phyloP scores from a whole-genome alignment of 1,140 invertebrate species.

The Ganaspis sp. region DNA sequence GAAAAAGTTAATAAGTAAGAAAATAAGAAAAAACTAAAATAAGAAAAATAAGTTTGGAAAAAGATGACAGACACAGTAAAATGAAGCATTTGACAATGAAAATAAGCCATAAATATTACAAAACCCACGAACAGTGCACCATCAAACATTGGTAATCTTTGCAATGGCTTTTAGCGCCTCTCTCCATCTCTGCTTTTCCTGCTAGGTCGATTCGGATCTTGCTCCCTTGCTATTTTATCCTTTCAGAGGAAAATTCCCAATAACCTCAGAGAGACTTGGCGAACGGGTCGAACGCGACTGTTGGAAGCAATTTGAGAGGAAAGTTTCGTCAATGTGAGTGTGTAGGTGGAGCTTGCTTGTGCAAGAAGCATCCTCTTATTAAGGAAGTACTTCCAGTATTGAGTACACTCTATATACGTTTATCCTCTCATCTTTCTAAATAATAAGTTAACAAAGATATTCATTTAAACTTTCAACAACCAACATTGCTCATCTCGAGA shows the following conservation, averaged over 20 bases:
- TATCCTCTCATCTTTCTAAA: background rate
- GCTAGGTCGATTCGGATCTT: slow-evolving; percentile 26
- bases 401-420: slow-evolving; percentile 6
- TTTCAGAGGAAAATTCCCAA: slow-evolving; percentile 63
- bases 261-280: slow-evolving; percentile 55
- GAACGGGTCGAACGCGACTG: slow-evolving; percentile 46
- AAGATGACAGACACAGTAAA: too few species aligned
- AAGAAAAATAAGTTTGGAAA: too few species aligned
- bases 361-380: slow-evolving; percentile 32
- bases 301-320: slow-evolving; percentile 46
- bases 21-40: too few species aligned
- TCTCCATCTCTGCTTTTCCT: slow-evolving; percentile 18
- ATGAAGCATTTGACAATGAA: too few species aligned
- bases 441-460: slow-evolving; percentile 14
- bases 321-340: slow-evolving; percentile 31
- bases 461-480: background rate
- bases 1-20: too few species aligned
- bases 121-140: slow-evolving; percentile 2
- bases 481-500: background rate
- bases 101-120: too few species aligned
- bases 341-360: slow-evolving; percentile 10
- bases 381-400: slow-evolving; percentile 22
- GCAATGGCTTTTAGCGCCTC: slow-evolving; percentile 5
- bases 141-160: slow-evolving; percentile 57
- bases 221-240: slow-evolving; percentile 37